phyloP scores from a whole-genome alignment of 2,888 invertebrate genomes.

The Ophioninae sp. region DNA sequence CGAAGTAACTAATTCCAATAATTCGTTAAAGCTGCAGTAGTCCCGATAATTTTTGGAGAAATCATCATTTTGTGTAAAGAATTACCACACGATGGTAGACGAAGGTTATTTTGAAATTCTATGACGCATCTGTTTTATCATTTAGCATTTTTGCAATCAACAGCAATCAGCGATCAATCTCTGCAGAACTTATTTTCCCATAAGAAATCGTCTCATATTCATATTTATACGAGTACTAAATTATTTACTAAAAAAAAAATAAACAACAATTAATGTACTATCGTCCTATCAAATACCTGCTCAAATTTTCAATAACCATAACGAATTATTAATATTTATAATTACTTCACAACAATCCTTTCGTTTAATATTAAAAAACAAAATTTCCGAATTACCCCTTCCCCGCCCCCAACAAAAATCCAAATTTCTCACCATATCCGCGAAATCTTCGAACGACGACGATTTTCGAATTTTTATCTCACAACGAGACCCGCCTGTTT shows the following conservation, averaged over 20 bases:
- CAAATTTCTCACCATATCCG: not conserved
- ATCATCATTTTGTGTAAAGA: no score
- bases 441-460: not conserved
- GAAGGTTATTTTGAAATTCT: no score
- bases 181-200: not conserved
- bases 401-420: no score
- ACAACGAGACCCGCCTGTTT: not conserved
- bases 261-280: not conserved
- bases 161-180: slow-evolving; percentile 44
- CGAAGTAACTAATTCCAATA: no score
- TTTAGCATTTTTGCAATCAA: no score
- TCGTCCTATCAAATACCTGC: not conserved
- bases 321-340: not conserved
- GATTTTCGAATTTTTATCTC: not conserved
- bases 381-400: not conserved
- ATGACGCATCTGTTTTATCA: no score
- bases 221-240: not conserved
- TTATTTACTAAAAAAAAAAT: not conserved
- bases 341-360: not conserved
- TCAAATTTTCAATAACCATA: not conserved
- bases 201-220: not conserved
- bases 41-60: no score
- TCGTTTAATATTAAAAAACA: not conserved
- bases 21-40: no score
- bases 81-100: no score